Base-by-base conservation (phyloP, 30 jellyfish, hydroid and myxozoan species). In the Hydra vulgaris region DNA sequence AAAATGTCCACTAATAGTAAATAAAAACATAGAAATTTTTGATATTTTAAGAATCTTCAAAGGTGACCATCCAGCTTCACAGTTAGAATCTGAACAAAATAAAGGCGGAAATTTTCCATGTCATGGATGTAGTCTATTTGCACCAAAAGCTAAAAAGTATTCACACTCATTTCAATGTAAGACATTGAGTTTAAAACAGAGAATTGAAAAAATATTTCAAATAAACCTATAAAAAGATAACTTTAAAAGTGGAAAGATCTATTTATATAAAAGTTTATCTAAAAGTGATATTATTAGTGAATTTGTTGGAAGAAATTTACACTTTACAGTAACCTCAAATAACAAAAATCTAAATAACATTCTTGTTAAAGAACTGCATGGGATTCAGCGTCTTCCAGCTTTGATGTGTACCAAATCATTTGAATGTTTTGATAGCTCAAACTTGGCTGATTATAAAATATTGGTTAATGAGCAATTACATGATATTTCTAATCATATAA, bases 11-110 rank as follows among this genome's bases (percentile, higher is more conserved):
- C 5, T 3, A 40, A 40, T 40, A 40, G 61, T 40, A 40, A 40
- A 40, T 40, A 40, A 73, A 7, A n/a, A 73, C 15, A 73, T 73
- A 21, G 54, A 23, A 21, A 26, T 73, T 23, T 22, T 7, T 23
- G 72, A 73, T 54, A 21, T 26, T 21, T 20, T 73, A 27, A 23
- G 81, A 21, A 21, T 21, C 23, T 73, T 73, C 81, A 73, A 73
- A 73, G 81, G 81, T 22, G 81, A 73, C 61, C 23, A 23, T 54
- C 81, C 81, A 21, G 81, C 81, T 17, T 27, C 81, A 22, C 81
- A 73, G 53, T 73, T 73, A 7, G 81, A 73, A 26, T 19, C 81
- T 73, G 81, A 73, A 22, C 76, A 70, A 70, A 23, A 70, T 20
- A 70, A 70, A 25, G 76, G 18, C 26, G 81, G 81, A 26, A 73